Evolutionary conservation across 2,113 vertebrate species (phyloP).

Genomic region (Ageneiosus marmoratus): DNA sequence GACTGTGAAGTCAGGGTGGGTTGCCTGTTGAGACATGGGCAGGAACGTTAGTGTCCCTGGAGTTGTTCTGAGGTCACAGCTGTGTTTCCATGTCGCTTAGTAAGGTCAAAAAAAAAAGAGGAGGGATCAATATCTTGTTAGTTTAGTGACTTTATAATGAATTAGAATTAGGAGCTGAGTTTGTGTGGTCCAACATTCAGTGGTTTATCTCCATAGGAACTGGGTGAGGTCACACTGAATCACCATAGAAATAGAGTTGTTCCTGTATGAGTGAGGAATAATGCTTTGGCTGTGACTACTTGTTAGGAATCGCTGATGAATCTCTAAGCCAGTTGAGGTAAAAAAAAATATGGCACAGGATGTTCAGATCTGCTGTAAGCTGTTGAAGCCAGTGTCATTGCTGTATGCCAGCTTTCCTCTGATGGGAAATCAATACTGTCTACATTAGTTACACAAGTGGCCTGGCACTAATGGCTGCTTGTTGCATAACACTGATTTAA

Average conservation of each 20-base stretch:
- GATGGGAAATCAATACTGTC: neutral
- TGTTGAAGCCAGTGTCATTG: neutral
- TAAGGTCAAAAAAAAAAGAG: neutral
- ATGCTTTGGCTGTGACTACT: neutral
- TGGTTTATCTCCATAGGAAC: conserved; percentile 14
- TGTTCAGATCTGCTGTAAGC: neutral
- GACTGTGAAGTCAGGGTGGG: conserved; percentile 29
- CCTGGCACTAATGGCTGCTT: conserved; percentile 5
- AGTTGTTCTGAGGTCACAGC: conserved; percentile 37
- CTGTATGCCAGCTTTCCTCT: neutral
- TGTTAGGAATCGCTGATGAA: neutral
- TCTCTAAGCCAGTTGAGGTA: neutral
- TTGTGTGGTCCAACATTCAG: neutral
- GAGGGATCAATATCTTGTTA: conserved; percentile 22
- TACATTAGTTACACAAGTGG: conserved; percentile 11
- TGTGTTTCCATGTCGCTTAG: conserved; percentile 27
- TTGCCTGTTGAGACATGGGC: conserved; percentile 32
- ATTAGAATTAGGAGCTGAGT: neutral
- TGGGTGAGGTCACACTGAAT: conserved; percentile 18
- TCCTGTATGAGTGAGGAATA: conserved; percentile 10
- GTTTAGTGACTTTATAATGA: neutral
- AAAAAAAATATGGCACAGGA: neutral
- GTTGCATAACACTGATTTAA: conserved; percentile 20
- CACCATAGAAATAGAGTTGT: conserved; percentile 26
- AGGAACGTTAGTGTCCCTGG: conserved; percentile 9